These are phyloP conservation scores for Gryllus longicercus DNA, from an alignment of 2,888 invertebrate species.

Conservation along the genomic window DNA sequence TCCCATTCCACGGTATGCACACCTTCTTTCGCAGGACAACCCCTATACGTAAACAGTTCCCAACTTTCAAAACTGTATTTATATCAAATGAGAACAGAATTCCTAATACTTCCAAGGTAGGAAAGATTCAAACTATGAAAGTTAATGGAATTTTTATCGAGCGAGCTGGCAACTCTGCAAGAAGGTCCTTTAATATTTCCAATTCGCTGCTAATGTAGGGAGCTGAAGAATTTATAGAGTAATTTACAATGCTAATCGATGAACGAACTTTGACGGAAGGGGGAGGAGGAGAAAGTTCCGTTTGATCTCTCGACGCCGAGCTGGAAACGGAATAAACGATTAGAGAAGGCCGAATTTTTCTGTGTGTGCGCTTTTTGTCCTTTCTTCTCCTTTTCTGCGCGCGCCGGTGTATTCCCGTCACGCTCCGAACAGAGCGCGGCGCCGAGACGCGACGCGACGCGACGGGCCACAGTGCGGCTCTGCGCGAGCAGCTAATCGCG, in stretches of 20 bases:
- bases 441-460: too few relatives aligned
- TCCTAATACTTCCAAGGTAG: background rate
- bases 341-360: background rate
- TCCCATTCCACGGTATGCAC: background rate
- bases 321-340: slow-evolving; percentile 8
- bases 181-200: slow-evolving; percentile 7
- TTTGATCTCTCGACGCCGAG: background rate
- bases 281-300: background rate
- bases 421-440: too few relatives aligned
- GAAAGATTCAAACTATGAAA: slow-evolving; percentile 1
- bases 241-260: slow-evolving; percentile 17
- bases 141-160: slow-evolving; percentile 17
- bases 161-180: background rate
- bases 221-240: slow-evolving; percentile 17
- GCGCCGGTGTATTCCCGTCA: too few relatives aligned
- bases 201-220: slow-evolving; percentile 9
- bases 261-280: background rate
- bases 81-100: background rate
- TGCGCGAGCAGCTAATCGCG: too few relatives aligned
- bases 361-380: background rate
- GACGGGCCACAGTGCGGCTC: too few relatives aligned
- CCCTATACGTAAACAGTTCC: background rate
- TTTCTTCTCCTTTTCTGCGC: background rate
- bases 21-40: background rate
- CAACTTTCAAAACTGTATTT: slow-evolving; percentile 17